phyloP scores from a whole-genome alignment of 2,888 invertebrate species.

The Dicyrtoma fusca region DNA sequence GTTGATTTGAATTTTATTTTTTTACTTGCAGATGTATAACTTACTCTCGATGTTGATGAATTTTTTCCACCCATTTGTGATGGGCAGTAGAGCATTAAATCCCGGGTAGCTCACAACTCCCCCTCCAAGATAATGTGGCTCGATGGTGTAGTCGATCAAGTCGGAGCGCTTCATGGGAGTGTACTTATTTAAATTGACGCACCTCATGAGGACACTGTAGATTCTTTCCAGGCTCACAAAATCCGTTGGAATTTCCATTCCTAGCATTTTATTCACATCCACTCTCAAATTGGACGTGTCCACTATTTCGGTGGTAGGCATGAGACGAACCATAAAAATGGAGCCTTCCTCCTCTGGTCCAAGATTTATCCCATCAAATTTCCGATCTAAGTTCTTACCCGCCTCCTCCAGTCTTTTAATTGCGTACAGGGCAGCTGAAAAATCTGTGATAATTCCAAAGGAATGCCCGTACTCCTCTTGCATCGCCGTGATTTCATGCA shows the following conservation, averaged over 20 bases:
- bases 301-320: conserved; percentile 12
- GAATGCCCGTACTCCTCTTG: conserved; percentile 9
- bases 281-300: conserved; percentile 17
- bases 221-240: conserved; percentile 33
- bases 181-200: conserved; percentile 18
- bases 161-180: conserved; percentile 33
- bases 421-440: conserved; percentile 32
- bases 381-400: background rate
- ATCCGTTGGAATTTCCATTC: conserved; percentile 6
- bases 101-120: conserved; percentile 36
- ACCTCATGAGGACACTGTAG: conserved; percentile 34
- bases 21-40: background rate
- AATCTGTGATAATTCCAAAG: conserved; percentile 36
- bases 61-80: conserved; percentile 41
- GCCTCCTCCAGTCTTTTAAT: conserved; percentile 21
- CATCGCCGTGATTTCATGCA: background rate
- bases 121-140: conserved; percentile 26
- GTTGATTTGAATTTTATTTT: background rate
- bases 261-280: conserved; percentile 31
- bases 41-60: conserved; percentile 41
- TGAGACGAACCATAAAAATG: conserved; percentile 8
- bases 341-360: conserved; percentile 20
- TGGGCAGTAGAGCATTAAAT: conserved; percentile 32
- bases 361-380: conserved; percentile 1
- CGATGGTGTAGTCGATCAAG: conserved; percentile 29